These are phyloP conservation scores for Sakesphorus luctuosus DNA, from an alignment of 2,113 vertebrate genomes.

Conservation along the genomic window DNA sequence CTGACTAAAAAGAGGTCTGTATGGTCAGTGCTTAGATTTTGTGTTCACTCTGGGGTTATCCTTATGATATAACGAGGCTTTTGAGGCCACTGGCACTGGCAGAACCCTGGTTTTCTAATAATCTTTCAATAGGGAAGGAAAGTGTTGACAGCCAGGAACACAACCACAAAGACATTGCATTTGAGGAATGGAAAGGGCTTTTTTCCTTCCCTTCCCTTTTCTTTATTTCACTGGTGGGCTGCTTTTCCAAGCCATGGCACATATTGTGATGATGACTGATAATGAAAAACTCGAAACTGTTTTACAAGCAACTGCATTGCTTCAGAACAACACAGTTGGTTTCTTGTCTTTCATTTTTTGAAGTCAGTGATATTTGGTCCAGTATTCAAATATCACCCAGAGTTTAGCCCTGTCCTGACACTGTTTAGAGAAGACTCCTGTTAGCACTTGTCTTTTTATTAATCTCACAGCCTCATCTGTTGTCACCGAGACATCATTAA, in stretches of 20 bases:
- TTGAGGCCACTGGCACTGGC: not conserved
- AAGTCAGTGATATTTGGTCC: not conserved
- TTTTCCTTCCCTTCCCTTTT: not conserved
- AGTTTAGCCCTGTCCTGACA: not conserved
- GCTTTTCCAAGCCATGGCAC: not conserved
- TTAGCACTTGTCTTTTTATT: not conserved
- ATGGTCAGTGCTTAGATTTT: not conserved
- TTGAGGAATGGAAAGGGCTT: not conserved
- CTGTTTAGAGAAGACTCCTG: not conserved
- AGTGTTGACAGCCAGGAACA: not conserved
- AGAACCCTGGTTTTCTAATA: not conserved
- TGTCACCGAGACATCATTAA: not conserved
- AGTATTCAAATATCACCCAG: not conserved
- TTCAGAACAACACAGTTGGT: conserved; percentile 4
- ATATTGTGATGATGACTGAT: conserved; percentile 32
- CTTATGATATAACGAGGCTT: not conserved
- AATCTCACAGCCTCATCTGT: not conserved
- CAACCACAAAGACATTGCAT: not conserved
- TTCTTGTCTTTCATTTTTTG: conserved; percentile 51
- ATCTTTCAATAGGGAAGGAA: not conserved
- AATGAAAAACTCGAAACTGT: conserved; percentile 38
- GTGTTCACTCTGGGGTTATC: not conserved
- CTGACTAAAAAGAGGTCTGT: not conserved
- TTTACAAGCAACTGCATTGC: conserved; percentile 14
- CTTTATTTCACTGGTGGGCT: not conserved